These are phyloP conservation scores for Rhinogobio ventralis DNA, from an alignment of 2,797 vertebrate genomes.

Conservation along the genomic window DNA sequence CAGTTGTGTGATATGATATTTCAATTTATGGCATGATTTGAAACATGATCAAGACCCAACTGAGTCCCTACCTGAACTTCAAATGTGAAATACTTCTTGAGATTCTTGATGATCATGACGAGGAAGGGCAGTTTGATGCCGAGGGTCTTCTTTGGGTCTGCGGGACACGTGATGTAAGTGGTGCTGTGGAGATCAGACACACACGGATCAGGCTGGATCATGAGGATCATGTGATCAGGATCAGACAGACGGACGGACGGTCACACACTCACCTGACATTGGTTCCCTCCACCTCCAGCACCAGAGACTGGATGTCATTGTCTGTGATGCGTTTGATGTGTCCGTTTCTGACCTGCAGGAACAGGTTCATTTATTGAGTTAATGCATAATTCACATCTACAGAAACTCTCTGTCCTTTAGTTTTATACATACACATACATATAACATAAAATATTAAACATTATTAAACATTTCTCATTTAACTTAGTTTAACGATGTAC, in stretches of 20 bases:
- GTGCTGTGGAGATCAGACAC: constrained; percentile 77
- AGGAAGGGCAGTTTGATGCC: constrained; percentile 96
- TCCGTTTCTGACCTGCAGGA: constrained; percentile 89
- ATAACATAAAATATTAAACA: not conserved
- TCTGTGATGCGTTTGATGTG: constrained; percentile 96
- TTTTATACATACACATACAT: not conserved
- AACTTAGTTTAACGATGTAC: not conserved
- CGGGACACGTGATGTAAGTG: constrained; percentile 96
- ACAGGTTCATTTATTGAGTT: constrained; percentile 15
- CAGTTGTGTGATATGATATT: not conserved
- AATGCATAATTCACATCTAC: not conserved
- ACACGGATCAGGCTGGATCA: not conserved
- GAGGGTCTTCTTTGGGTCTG: constrained; percentile 94
- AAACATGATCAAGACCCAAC: not conserved
- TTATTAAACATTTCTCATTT: not conserved
- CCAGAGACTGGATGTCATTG: constrained; percentile 95
- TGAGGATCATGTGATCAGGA: not conserved
- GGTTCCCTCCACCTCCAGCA: constrained; percentile 93
- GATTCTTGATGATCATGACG: constrained; percentile 98
- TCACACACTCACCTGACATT: constrained; percentile 88
- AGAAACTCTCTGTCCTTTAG: not conserved
- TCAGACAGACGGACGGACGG: not conserved
- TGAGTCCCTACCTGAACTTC: constrained; percentile 89
- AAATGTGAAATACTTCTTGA: constrained; percentile 98
- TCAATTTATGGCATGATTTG: not conserved